Conservation (phyloP, 1,140 invertebrate genomes). For the Tetragonula clypearis region DNA sequence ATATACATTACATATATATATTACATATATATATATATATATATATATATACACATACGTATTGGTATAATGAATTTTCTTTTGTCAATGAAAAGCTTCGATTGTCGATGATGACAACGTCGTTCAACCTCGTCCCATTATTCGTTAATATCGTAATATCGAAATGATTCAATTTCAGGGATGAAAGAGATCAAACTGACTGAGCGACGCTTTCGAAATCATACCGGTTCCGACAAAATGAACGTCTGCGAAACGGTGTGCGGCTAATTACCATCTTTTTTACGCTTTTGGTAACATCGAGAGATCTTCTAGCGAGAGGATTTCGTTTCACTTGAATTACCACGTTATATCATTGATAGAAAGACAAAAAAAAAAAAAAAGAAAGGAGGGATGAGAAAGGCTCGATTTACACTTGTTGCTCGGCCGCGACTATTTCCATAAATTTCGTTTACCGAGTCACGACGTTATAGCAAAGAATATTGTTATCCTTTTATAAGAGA, state of each 20-base stretch:
- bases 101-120: conserved; percentile 5
- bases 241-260: neutral
- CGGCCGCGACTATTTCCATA: neutral
- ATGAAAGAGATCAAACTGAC: conserved; percentile 11
- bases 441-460: neutral
- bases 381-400: no score
- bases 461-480: neutral
- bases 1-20: no score
- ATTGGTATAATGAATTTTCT: neutral
- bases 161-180: neutral
- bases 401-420: neutral
- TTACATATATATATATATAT: no score
- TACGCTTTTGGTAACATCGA: conserved; percentile 35
- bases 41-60: neutral
- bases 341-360: neutral
- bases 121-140: neutral
- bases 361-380: neutral
- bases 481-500: neutral
- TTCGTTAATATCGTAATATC: neutral
- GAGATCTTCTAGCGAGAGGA: neutral
- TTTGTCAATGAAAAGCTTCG: conserved; percentile 6
- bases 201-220: neutral
- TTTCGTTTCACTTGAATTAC: conserved; percentile 8
- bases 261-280: conserved; percentile 23
- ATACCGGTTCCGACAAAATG: neutral